Base-by-base conservation (phyloP, 2,113 vertebrate species). In the Nannospalax galili region DNA sequence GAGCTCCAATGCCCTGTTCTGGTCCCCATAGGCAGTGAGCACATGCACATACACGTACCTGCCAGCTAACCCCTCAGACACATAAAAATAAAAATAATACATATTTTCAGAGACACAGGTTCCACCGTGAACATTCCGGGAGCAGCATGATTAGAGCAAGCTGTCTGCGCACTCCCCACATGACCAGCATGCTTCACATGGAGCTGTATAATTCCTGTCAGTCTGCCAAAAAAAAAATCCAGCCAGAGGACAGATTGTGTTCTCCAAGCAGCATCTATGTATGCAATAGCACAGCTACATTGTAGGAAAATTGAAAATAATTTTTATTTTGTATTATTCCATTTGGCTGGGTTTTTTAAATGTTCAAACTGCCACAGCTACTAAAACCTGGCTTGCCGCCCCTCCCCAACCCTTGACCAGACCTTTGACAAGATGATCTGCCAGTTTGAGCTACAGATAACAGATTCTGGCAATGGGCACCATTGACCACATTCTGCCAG, bases 261-360 rank as follows among this genome's bases (percentile, higher is more conserved):
- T 96, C 92, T 90, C n/a, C 28, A 84, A 92, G 75, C 15, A 94
- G 80, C 62, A 82, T 32, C 28, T 35, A 17, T 64, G 52, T 84
- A 70, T n/a, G n/a, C n/a, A n/a, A n/a, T 9, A 2, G 48, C 28
- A 40, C 69, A 56, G 24, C 12, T 90, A 15, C 48, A 82, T 91
- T 73, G 1, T 26, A 78, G 45, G 24, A 93, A 85, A 93, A 72
- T 6, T 88, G 4, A 88, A 91, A 91, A 81, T 75, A 87, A 72
- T 28, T 79, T 79, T 94, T 80, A 75, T 84, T 12, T 81, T 62
- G 6, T 81, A 48, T 58, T 73, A 69, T 60, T 87, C 40, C 42
- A 86, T 84, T 74, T 75, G 70, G 40, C n/a, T 60, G 2, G 48
- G 30, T 14, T 45, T 80, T 69, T 92, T 42, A 64, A 65, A 88